A percentile compares a stretch with the other conserved stretches of the same genome.
Conservation (phyloP, 2,888 invertebrate genomes). For the Drosophila buzzatii region DNA sequence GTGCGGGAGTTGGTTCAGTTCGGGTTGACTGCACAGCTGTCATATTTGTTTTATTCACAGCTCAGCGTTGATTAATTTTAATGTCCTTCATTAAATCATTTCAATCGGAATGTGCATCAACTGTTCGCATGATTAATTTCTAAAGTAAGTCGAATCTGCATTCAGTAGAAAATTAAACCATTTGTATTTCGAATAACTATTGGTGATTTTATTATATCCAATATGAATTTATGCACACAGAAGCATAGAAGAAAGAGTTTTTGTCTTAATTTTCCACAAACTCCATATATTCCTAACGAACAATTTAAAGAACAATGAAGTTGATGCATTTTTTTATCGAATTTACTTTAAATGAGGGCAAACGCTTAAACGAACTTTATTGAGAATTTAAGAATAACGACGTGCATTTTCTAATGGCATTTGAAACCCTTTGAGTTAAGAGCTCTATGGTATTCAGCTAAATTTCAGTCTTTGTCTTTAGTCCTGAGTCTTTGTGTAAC, state of each 20-base stretch:
- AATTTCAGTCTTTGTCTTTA: constrained; percentile 31
- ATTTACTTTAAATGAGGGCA: neutral
- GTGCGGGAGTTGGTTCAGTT: constrained; percentile 3
- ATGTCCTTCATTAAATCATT: constrained; percentile 69
- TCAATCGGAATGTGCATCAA: constrained; percentile 49
- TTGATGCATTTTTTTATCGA: neutral
- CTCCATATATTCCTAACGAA: neutral
- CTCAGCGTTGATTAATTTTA: constrained; percentile 73
- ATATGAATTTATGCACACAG: neutral
- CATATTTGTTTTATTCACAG: constrained; percentile 58
- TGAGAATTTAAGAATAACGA: neutral
- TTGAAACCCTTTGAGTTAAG: constrained; percentile 19
- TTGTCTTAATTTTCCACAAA: neutral
- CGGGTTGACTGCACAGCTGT: constrained; percentile 40
- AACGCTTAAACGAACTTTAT: neutral
- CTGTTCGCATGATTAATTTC: constrained; percentile 31
- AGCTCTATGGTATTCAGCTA: constrained; percentile 28
- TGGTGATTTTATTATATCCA: neutral
- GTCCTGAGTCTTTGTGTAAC: constrained; percentile 40
- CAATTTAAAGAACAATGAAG: neutral
- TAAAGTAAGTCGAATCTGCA: constrained; percentile 6
- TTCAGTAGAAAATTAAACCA: neutral
- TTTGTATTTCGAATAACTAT: neutral
- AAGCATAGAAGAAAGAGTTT: neutral
- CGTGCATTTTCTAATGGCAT: constrained; percentile 12